Evolutionary conservation across 2,888 invertebrate species (phyloP), one percentile per base, ranked within the genome.

Genomic region (Caenorhabditis sp.): DNA sequence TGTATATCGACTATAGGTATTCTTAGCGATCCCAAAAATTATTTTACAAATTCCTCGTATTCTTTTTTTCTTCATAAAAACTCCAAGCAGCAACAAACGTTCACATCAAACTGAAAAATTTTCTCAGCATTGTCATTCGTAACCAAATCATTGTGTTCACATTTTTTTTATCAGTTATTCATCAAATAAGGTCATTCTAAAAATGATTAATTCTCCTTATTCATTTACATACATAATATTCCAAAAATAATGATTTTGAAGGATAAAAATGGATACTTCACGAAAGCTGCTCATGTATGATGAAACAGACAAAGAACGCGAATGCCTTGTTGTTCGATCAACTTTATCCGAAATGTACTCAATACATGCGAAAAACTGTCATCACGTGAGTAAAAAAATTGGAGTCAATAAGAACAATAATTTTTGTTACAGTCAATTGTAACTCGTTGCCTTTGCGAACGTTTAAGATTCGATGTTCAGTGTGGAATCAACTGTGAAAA

Each of bases 211-310:
- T 53, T 53, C 53, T 8, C 12, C 12, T 36, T 12, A 36, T 36
- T 36, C 36, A n/a, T n/a, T n/a, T n/a, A n/a, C n/a, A n/a, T n/a
- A n/a, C n/a, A n/a, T n/a, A n/a, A n/a, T n/a, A n/a, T n/a, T n/a
- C n/a, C n/a, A 17, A 10, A 43, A 43, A 37, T 10, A 21, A 59
- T 19, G 1, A 24, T 51, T 26, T 63, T 74, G 31, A 69, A 81
- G 81, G 67, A 79, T 81, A 14, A 79, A 81, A 71, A 68, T 81
- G 59, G 81, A 81, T 66, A 81, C 79, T 12, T 74, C 81, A 0
- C 79, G 71, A 58, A 79, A 76, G 19, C 69, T 81, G 24, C 51
- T 79, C 49, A 66, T 68, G 65, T 79, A 79, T 50, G 60, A 69
- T 3, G 75, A 79, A 50, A 81, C 81, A 5, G 78, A 81, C 61